Evolutionary conservation across 1,140 invertebrate genomes (phyloP), one percentile per base, ranked within the genome.

Genomic region (Cotesia glomerata): DNA sequence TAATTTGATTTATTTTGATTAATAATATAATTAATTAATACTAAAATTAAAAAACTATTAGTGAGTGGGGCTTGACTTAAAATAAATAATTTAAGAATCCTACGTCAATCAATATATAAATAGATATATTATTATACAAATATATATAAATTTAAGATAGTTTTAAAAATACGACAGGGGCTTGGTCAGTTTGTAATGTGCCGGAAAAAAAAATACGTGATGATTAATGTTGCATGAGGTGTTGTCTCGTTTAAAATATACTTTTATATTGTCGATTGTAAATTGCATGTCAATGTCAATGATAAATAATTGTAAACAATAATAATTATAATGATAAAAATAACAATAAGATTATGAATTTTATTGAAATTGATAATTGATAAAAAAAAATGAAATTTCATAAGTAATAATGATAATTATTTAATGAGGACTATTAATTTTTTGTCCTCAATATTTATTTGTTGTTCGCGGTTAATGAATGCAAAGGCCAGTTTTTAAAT

Each of bases 1-100:
- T 83, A 83, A 85, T 79, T 84, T 82, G 82, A 82, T 84, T 83
- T 84, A 82, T 81, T 82, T 77, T 75, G 76, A 73, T 71, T 79
- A 78, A 79, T 80, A 77, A 82, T 77, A 76, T 79, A 79, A 26
- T 26, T 75, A 76, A 77, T 75, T 80, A 77, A 72, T 78, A 73
- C 73, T 78, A 68, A 71, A 74, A 71, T 74, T 73, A 74, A 74
- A 73, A 73, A 61, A 56, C 69, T 73, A 65, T 71, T 77, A 26
- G 26, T 26, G 26, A 26, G 71, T 79, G 73, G 71, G 66, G 73
- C 68, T 58, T 39, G 16, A 26, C 16, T 58, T 58, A 18, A 18
- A 16, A 26, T 26, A 26, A 58, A 26, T 16, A 75, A 77, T 78
- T 78, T 76, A 16, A 58, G 70, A 75, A 80, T 72, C 74, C 9